Evolutionary conservation across 2,113 vertebrate genomes (phyloP).

Genomic region (Acanthochromis polyacanthus): DNA sequence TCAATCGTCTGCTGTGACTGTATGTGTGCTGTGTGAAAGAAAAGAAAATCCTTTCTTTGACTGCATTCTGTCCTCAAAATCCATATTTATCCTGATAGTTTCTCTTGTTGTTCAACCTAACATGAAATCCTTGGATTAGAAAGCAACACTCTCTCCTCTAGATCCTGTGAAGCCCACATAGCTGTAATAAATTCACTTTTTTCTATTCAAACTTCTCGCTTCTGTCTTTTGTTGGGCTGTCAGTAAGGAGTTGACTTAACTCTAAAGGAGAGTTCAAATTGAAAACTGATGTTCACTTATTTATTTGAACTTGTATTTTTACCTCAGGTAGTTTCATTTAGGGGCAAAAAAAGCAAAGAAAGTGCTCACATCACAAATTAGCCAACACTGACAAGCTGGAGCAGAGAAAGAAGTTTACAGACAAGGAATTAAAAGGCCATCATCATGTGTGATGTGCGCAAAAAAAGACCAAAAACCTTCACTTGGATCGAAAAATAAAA

Average conservation of each 20-base stretch:
- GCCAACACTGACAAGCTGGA: too few species aligned
- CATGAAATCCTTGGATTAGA: constrained; percentile 12
- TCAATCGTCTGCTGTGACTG: background rate
- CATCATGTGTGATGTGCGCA: too few species aligned
- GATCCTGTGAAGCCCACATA: too few species aligned
- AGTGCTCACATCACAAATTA: too few species aligned
- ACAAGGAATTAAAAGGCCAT: too few species aligned
- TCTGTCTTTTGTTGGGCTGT: background rate
- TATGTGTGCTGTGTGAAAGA: background rate
- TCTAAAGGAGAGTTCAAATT: background rate
- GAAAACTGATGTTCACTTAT: background rate
- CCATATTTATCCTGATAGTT: background rate
- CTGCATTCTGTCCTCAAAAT: background rate
- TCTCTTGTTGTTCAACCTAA: background rate
- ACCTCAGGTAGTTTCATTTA: too few species aligned
- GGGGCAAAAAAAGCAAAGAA: too few species aligned
- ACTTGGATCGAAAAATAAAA: too few species aligned
- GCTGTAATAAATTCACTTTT: background rate
- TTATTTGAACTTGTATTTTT: too few species aligned
- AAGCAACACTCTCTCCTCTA: background rate
- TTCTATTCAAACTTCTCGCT: background rate
- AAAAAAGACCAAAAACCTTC: too few species aligned
- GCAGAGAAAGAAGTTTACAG: too few species aligned
- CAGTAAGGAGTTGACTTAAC: background rate
- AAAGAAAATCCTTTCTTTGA: background rate